Evolutionary conservation across 2,113 vertebrate species (phyloP), one percentile per base, ranked within the genome.

Genomic region (Anser brachyrhynchus): DNA sequence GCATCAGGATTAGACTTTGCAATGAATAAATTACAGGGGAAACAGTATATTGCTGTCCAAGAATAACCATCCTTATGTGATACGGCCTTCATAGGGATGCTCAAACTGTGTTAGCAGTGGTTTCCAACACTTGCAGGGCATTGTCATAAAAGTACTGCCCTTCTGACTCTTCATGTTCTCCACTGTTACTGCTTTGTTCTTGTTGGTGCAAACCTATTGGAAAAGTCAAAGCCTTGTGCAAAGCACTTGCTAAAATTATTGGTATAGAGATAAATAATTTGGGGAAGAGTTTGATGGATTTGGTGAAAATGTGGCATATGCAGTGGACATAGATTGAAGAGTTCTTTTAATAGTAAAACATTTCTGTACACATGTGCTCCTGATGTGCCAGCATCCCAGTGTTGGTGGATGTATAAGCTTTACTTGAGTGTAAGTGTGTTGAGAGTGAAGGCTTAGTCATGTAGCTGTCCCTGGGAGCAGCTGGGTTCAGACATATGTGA

Each of bases 1-100:
- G 44, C 61, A 65, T 67, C 49, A 83, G 69, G 92, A 77, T 96
- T 95, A 93, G 69, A 93, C 58, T 93, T 80, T 81, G 92, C 81
- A 90, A 43, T 94, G 87, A 95, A 96, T 96, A 87, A 89, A 96
- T 96, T 91, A 55, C 10, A 13, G 77, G 41, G 83, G 58, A 21
- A 94, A 95, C 94, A 78, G 57, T 92, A 74, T 83, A 87, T 70
- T 93, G 46, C 89, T 79, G 16, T 89, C 64, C 52, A 89, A 81
- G 66, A 93, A 92, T 84, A 67, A 72, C 37, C 51, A 61, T 6
- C 57, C n/a, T 62, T 85, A 77, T 20, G 77, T 23, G 39, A 66
- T 65, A 37, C 41, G 76, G 49, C 39, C 55, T 84, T 82, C 55
- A 43, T 46, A 11, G 37, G 25, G 17, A 58, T 86, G 72, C 21